These are phyloP conservation scores for Seira sanloemensis DNA, from an alignment of 2,888 invertebrate species.

Conservation along the genomic window DNA sequence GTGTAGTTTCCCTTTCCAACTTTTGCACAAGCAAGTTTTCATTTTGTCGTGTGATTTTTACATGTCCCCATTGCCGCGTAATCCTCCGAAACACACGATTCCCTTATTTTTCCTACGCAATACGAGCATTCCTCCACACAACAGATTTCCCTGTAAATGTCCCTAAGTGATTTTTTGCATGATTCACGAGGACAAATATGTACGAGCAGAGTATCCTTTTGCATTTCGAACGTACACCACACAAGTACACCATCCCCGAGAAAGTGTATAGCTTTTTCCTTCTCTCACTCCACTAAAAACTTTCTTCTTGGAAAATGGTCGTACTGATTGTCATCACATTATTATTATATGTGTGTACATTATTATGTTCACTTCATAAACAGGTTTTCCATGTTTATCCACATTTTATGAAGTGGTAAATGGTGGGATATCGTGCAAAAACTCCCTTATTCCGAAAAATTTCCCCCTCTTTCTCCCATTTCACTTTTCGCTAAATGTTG, in stretches of 20 bases:
- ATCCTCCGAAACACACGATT: no score
- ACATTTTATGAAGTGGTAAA: constrained; percentile 28
- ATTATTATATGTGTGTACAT: constrained; percentile 24
- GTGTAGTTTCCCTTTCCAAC: no score
- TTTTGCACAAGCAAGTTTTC: no score
- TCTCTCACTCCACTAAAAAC: constrained; percentile 8
- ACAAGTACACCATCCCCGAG: not conserved
- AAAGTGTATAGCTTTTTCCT: not conserved
- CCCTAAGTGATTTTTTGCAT: constrained; percentile 54
- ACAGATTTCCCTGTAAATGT: not conserved
- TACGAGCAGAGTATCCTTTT: not conserved
- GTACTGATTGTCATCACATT: constrained; percentile 59
- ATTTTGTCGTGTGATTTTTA: not conserved
- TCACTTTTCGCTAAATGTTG: not conserved
- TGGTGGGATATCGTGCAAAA: constrained; percentile 45
- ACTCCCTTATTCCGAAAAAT: constrained; percentile 18
- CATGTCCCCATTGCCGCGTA: not conserved
- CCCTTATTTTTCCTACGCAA: not conserved
- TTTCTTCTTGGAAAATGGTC: constrained; percentile 4
- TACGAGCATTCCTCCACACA: not conserved
- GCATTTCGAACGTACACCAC: not conserved
- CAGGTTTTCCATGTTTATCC: constrained; percentile 19
- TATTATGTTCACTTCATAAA: constrained; percentile 34
- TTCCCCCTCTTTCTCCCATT: not conserved
- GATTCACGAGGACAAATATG: constrained; percentile 24